These are phyloP conservation scores for Geotrupes spiniger DNA, from an alignment of 2,888 invertebrate species.

Conservation along the genomic window DNA sequence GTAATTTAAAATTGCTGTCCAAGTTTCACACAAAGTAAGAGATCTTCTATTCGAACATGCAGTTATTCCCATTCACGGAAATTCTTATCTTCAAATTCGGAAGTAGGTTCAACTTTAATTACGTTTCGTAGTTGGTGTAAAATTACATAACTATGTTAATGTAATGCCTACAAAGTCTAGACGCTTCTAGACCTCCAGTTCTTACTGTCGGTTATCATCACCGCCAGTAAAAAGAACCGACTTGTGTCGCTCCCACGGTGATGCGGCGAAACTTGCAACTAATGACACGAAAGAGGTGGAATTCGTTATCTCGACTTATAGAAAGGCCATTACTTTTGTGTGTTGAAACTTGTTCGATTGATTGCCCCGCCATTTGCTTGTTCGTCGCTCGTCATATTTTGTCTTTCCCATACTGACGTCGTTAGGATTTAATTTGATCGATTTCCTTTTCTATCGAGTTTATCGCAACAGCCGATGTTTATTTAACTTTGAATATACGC, in stretches of 20 bases:
- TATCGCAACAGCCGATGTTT: no score
- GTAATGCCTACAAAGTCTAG: no score
- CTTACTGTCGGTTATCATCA: no score
- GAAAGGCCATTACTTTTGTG: constrained; percentile 29
- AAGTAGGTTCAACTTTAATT: no score
- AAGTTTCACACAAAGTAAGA: no score
- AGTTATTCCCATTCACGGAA: constrained; percentile 1
- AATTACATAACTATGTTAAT: no score
- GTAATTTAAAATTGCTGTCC: no score
- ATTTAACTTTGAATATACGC: no score
- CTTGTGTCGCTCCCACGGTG: constrained; percentile 32
- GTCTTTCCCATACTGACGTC: constrained; percentile 14
- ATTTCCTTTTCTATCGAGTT: constrained; percentile 25
- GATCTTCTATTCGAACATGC: no score
- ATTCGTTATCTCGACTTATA: constrained; percentile 27
- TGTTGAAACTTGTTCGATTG: constrained; percentile 31
- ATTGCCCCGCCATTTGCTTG: constrained; percentile 29
- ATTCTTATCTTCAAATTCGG: no score
- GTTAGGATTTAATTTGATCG: constrained; percentile 6
- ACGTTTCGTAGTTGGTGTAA: no score
- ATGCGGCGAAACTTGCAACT: constrained; percentile 26
- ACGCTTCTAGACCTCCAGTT: no score
- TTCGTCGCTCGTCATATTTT: constrained; percentile 20
- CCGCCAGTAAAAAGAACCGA: constrained; percentile 13
- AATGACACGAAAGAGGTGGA: constrained; percentile 35